Conservation (phyloP, 2,888 invertebrate genomes). For the Campoletis raptor region DNA sequence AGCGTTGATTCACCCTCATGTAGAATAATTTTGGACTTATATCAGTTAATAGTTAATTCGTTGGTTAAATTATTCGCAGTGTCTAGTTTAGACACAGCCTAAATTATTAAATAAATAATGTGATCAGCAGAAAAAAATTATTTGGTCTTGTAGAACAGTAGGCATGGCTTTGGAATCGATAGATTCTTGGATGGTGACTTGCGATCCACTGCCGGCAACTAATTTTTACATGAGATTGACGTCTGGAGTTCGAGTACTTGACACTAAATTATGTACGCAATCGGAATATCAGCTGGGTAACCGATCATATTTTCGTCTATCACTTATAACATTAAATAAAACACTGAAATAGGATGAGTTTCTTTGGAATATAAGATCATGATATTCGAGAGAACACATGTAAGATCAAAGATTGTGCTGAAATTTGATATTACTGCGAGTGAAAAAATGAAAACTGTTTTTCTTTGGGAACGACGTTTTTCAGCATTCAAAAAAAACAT, state of each 20-base stretch:
- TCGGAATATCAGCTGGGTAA: conserved; percentile 70
- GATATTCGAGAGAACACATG: background rate
- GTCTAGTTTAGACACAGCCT: too few relatives aligned
- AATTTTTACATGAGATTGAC: conserved; percentile 85
- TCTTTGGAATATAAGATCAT: too few relatives aligned
- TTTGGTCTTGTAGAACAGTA: conserved; percentile 77
- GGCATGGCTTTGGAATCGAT: conserved; percentile 82
- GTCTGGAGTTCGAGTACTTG: conserved; percentile 84
- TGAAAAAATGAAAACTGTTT: background rate
- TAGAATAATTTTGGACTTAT: too few relatives aligned
- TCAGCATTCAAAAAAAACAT: conserved; percentile 81
- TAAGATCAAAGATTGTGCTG: too few relatives aligned
- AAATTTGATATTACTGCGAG: too few relatives aligned
- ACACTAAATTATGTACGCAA: conserved; percentile 84
- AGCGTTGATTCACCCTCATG: too few relatives aligned
- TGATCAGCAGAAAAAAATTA: background rate
- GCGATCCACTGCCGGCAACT: conserved; percentile 82
- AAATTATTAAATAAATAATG: too few relatives aligned
- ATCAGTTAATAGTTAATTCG: too few relatives aligned
- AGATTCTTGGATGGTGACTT: conserved; percentile 82
- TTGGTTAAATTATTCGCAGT: too few relatives aligned
- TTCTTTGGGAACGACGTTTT: background rate
- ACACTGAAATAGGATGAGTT: background rate
- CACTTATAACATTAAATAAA: background rate
- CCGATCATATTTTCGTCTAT: background rate